These are phyloP conservation scores for Chitala chitala DNA, from an alignment of 2,113 vertebrate species.

Conservation along the genomic window DNA sequence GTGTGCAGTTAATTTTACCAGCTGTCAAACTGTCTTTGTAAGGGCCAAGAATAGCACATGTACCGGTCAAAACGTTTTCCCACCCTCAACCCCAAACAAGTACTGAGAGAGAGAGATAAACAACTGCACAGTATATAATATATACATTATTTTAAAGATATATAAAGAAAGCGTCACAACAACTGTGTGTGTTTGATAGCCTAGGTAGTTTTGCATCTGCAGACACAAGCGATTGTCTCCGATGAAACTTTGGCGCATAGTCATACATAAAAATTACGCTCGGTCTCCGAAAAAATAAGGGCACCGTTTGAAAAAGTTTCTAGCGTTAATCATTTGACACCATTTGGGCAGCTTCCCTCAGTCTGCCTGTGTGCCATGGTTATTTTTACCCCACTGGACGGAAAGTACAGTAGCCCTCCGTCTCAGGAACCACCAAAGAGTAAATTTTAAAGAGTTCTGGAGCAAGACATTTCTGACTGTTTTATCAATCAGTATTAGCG, in stretches of 20 bases:
- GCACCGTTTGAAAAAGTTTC: constrained; percentile 45
- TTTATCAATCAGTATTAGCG: too few species aligned
- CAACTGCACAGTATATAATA: too few species aligned
- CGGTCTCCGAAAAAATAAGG: constrained; percentile 40
- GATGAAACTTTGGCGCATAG: not conserved
- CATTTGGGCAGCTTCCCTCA: constrained; percentile 60
- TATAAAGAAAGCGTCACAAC: too few species aligned
- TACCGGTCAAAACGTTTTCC: too few species aligned
- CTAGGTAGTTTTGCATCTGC: too few species aligned
- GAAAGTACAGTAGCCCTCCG: constrained; percentile 9
- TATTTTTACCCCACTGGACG: constrained; percentile 56
- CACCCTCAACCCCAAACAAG: too few species aligned
- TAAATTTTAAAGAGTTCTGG: not conserved
- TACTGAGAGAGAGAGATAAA: too few species aligned
- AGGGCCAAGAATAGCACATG: constrained; percentile 59
- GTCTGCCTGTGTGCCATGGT: constrained; percentile 38
- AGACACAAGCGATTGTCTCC: not conserved
- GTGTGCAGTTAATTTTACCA: constrained; percentile 30
- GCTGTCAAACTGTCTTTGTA: constrained; percentile 54
- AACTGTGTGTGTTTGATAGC: too few species aligned
- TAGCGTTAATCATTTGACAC: constrained; percentile 53
- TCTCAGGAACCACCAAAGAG: constrained; percentile 10
- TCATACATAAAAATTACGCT: constrained; percentile 29
- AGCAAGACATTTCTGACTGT: too few species aligned
- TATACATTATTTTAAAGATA: too few species aligned